Percentiles rank a stretch among this genome's conserved stretches.
Conservation (phyloP, 2,888 invertebrate genomes). For the Acanthosoma haemorrhoidale region DNA sequence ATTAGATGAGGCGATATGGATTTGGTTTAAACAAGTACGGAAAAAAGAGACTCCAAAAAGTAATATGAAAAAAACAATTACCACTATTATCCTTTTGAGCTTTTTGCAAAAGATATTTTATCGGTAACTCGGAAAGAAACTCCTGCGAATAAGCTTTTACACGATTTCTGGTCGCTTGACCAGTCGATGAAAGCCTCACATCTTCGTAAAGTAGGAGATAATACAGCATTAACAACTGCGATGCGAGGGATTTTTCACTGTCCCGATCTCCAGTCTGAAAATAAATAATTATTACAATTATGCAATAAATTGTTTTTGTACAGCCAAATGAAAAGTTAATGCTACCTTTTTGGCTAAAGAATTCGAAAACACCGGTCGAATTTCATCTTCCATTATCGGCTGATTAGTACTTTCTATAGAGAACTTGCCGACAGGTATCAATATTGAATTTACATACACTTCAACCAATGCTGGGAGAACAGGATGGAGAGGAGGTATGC, state of each 20-base stretch:
- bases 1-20: too few relatives aligned
- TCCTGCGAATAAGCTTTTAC: constrained; percentile 80
- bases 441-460: constrained; percentile 88
- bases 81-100: constrained; percentile 85
- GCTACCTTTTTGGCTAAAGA: constrained; percentile 61
- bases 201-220: constrained; percentile 91
- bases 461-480: constrained; percentile 89
- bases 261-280: constrained; percentile 4
- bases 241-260: constrained; percentile 55
- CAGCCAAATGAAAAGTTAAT: constrained; percentile 45
- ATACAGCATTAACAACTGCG: constrained; percentile 83
- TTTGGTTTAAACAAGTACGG: background rate
- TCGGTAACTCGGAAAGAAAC: constrained; percentile 83
- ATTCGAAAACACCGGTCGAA: constrained; percentile 73
- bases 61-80: constrained; percentile 33
- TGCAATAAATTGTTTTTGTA: background rate
- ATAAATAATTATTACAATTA: background rate
- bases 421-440: constrained; percentile 62
- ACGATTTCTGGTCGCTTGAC: constrained; percentile 53
- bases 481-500: constrained; percentile 85
- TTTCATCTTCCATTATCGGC: constrained; percentile 85
- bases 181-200: constrained; percentile 68
- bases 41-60: too few relatives aligned
- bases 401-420: constrained; percentile 72
- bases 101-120: constrained; percentile 86